These are phyloP conservation scores for Danaus chrysippus DNA, from an alignment of 2,888 invertebrate species.

Conservation along the genomic window DNA sequence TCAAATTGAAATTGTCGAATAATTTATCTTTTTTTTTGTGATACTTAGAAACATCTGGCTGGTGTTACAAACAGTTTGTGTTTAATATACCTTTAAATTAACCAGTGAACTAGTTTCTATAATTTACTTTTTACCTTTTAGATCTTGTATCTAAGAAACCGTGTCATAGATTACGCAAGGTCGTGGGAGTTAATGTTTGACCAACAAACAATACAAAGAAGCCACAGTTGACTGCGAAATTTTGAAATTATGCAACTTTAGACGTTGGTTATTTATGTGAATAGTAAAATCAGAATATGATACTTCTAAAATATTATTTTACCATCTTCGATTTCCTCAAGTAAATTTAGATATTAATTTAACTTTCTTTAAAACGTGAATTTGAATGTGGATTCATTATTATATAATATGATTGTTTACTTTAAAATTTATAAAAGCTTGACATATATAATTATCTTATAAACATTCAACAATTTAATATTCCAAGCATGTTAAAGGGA, in stretches of 20 bases:
- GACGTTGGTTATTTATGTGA: not conserved
- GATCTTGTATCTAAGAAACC: not conserved
- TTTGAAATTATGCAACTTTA: too few relatives aligned
- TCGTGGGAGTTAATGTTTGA: slow-evolving; percentile 45
- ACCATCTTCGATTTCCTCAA: too few relatives aligned
- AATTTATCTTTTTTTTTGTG: too few relatives aligned
- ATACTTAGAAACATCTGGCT: too few relatives aligned
- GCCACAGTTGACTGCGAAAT: not conserved
- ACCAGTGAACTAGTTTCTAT: not conserved
- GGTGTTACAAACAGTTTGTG: too few relatives aligned
- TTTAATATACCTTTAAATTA: too few relatives aligned
- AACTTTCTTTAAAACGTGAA: too few relatives aligned
- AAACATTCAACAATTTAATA: slow-evolving; percentile 8
- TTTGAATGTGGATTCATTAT: too few relatives aligned
- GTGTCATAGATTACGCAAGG: slow-evolving; percentile 42
- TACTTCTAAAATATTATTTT: not conserved
- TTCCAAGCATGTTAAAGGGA: slow-evolving; percentile 28
- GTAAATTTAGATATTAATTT: too few relatives aligned
- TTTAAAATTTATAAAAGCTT: too few relatives aligned
- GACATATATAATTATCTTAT: not conserved
- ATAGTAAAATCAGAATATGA: not conserved
- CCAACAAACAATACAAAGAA: slow-evolving; percentile 15
- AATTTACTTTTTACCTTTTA: not conserved
- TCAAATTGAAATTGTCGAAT: not conserved
- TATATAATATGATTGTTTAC: too few relatives aligned